Evolutionary conservation across 2,888 invertebrate species (phyloP).

Genomic region (Polymixis lichenea): DNA sequence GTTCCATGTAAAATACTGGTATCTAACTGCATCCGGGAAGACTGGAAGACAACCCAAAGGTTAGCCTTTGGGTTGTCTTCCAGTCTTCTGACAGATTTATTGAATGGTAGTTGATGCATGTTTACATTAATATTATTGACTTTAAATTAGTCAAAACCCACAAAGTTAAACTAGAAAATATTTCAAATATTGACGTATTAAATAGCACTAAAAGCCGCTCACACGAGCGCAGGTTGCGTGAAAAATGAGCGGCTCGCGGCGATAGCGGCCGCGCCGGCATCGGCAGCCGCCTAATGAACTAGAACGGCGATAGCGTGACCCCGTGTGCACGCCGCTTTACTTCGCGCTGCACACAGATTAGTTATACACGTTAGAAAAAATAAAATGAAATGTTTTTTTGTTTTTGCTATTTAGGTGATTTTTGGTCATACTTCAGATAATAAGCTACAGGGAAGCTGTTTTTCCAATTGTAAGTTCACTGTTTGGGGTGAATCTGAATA

Average conservation of each 20-base stretch:
- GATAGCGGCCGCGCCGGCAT: slow-evolving; percentile 79
- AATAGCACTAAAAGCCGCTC: slow-evolving; percentile 51
- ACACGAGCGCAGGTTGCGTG: slow-evolving; percentile 73
- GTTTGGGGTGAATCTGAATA: not conserved
- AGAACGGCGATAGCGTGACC: slow-evolving; percentile 87
- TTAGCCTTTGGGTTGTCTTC: no score
- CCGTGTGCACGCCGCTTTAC: slow-evolving; percentile 78
- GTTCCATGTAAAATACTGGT: no score
- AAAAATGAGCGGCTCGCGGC: slow-evolving; percentile 84
- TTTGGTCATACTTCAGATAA: not conserved
- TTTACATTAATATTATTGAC: not conserved
- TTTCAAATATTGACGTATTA: slow-evolving; percentile 59
- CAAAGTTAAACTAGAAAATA: slow-evolving; percentile 13
- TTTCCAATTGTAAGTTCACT: not conserved
- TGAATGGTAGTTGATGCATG: no score
- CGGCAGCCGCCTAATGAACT: slow-evolving; percentile 85
- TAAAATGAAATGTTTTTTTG: slow-evolving; percentile 1
- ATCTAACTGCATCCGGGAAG: no score
- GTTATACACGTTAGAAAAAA: slow-evolving; percentile 52
- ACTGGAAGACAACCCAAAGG: no score
- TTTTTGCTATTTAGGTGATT: not conserved
- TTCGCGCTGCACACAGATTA: slow-evolving; percentile 57
- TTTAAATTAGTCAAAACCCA: not conserved
- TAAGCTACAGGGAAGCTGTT: not conserved
- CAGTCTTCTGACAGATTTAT: no score